These are phyloP conservation scores for Lordiphosa andalusiaca DNA, from an alignment of 2,888 invertebrate genomes.

Conservation along the genomic window DNA sequence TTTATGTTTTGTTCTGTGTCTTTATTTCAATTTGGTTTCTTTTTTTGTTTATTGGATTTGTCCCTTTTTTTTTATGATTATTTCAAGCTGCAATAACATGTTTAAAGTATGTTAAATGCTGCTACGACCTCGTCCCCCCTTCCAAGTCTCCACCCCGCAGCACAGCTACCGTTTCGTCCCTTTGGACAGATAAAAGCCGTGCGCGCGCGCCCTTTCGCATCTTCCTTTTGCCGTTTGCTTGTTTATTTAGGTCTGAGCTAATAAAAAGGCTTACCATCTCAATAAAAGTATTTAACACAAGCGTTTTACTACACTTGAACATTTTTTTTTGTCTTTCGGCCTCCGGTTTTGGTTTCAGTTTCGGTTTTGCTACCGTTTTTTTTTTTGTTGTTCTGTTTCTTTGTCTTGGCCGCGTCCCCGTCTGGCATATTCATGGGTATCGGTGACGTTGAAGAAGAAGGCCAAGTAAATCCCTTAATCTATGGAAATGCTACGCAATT, in stretches of 20 bases:
- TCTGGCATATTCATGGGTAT: constrained; percentile 36
- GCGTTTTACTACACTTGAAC: constrained; percentile 77
- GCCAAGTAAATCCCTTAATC: constrained; percentile 78
- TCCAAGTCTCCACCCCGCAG: constrained; percentile 14
- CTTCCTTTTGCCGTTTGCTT: constrained; percentile 36
- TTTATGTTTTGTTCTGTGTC: constrained; percentile 14
- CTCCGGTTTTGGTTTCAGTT: constrained; percentile 40
- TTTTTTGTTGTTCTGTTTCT: constrained; percentile 6
- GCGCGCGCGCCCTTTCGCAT: constrained; percentile 22
- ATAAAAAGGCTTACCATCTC: constrained; percentile 79
- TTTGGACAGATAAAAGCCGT: constrained; percentile 57
- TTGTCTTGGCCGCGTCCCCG: constrained; percentile 32
- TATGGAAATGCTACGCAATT: constrained; percentile 79
- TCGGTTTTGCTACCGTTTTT: constrained; percentile 7
- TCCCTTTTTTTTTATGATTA: constrained; percentile 26
- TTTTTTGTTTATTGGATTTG: constrained; percentile 49
- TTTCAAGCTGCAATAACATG: constrained; percentile 60
- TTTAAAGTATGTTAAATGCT: constrained; percentile 70
- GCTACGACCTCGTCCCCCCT: constrained; percentile 35
- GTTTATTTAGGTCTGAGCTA: constrained; percentile 76
- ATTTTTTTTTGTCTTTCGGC: constrained; percentile 53
- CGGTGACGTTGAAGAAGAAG: constrained; percentile 52
- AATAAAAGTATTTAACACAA: constrained; percentile 80
- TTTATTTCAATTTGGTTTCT: constrained; percentile 13
- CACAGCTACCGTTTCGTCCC: constrained; percentile 31